Percentiles rank a stretch among this genome's conserved stretches.
Conservation (phyloP, 64 coral and sea anemone genomes). For the Porites lutea region DNA sequence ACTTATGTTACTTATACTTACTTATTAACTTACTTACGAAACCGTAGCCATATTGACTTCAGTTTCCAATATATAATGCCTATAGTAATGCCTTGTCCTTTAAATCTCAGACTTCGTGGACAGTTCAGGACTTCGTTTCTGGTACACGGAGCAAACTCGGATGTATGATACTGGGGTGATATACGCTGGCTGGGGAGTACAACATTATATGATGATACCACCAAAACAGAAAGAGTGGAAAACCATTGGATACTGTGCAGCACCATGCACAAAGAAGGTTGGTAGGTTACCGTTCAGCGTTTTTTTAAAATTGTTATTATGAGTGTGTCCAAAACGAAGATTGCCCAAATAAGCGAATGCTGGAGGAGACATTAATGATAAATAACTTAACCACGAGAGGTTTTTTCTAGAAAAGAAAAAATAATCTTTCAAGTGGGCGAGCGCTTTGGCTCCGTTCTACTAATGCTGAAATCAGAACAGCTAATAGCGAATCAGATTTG, state of each 20-base stretch:
- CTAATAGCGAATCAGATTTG: no score
- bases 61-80: no score
- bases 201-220: slow-evolving; percentile 21
- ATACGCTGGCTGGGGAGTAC: not conserved
- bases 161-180: slow-evolving; percentile 52
- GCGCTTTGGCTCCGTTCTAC: no score
- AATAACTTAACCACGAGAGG: no score
- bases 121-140: slow-evolving; percentile 48
- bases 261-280: slow-evolving; percentile 28
- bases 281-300: not conserved
- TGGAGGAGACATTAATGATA: no score
- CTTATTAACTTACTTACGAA: no score
- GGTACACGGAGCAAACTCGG: slow-evolving; percentile 45
- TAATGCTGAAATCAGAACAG: no score
- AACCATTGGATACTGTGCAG: slow-evolving; percentile 20
- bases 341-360: no score
- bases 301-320: not conserved
- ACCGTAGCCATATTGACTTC: no score
- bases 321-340: not conserved
- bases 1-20: no score
- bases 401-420: no score
- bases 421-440: no score
- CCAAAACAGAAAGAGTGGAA: slow-evolving; percentile 51
- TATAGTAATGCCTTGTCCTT: not conserved
- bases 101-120: slow-evolving; percentile 26